A percentile compares a stretch with the other conserved stretches of the same genome.
phyloP scores from a whole-genome alignment of 2,888 invertebrate species.

The Anthophora plumipes region DNA sequence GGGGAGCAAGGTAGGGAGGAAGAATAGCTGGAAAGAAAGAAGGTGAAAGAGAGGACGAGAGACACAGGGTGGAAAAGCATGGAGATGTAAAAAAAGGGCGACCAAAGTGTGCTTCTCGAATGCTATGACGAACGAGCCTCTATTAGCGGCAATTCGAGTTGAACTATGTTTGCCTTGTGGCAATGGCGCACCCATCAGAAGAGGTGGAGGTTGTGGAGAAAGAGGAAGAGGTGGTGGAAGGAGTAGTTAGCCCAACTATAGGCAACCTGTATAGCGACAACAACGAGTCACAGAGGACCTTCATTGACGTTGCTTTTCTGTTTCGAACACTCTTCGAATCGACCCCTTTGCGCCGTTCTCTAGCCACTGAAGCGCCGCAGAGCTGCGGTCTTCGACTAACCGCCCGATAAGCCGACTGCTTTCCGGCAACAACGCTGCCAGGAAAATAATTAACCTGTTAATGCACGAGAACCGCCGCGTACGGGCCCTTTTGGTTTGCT shows the following conservation, averaged over 20 bases:
- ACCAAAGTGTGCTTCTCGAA: conserved; percentile 3
- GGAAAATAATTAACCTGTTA: conserved; percentile 66
- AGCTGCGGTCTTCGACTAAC: conserved; percentile 74
- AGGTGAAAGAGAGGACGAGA: conserved; percentile 3
- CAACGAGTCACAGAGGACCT: conserved; percentile 24
- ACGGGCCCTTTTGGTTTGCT: not conserved
- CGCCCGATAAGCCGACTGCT: conserved; percentile 69
- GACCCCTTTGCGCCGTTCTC: conserved; percentile 35
- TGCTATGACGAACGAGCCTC: conserved; percentile 73
- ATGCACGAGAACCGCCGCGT: conserved; percentile 13
- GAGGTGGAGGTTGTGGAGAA: too few species aligned
- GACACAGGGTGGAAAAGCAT: too few species aligned
- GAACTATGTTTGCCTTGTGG: conserved; percentile 74
- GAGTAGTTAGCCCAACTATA: not conserved
- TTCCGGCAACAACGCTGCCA: conserved; percentile 33
- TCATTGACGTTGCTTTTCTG: conserved; percentile 33
- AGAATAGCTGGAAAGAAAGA: conserved; percentile 41
- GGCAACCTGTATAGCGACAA: conserved; percentile 18
- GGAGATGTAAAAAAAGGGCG: conserved; percentile 43
- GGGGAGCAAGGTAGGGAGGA: too few species aligned
- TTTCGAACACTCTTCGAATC: conserved; percentile 41
- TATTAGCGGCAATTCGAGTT: conserved; percentile 73
- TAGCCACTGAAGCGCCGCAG: conserved; percentile 69
- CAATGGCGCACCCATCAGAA: conserved; percentile 56
- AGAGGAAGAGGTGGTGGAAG: not conserved